A percentile compares a stretch with the other conserved stretches of the same genome.
Conservation (phyloP, 2,113 vertebrate genomes). For the Salvelinus alpinus region DNA sequence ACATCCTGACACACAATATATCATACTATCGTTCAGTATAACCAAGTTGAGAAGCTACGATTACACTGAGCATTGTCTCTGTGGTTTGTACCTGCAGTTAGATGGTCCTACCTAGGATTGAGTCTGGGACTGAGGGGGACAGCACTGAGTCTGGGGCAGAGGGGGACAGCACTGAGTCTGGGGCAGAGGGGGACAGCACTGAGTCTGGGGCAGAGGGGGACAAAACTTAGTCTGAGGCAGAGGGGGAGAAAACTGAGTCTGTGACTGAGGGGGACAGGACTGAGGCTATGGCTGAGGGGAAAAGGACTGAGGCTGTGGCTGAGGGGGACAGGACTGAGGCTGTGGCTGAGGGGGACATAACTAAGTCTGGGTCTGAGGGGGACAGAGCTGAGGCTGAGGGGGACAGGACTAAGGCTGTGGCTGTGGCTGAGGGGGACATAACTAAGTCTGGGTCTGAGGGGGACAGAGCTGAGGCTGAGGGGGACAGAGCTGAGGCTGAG, state of each 20-base stretch:
- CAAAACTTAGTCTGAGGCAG: no score
- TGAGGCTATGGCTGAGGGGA: fast-evolving
- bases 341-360: background rate
- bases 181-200: slow-evolving; percentile 47
- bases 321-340: slow-evolving; percentile 31
- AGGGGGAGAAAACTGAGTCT: slow-evolving; percentile 22
- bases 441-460: no score
- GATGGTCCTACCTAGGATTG: no score
- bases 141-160: slow-evolving; percentile 10
- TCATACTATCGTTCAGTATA: background rate
- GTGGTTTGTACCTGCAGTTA: slow-evolving; percentile 9
- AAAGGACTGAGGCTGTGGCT: no score
- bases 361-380: no score
- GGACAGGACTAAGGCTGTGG: slow-evolving; percentile 36
- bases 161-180: slow-evolving; percentile 43
- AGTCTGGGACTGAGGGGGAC: background rate
- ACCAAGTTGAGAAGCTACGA: background rate
- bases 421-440: slow-evolving; percentile 12
- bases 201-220: no score
- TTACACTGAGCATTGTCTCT: background rate
- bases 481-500: slow-evolving; percentile 19
- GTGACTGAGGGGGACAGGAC: fast-evolving
- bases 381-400: background rate
- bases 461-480: background rate
- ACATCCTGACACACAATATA: background rate